phyloP scores from a whole-genome alignment of 2,888 invertebrate genomes.

The Chydorus sphaericus region DNA sequence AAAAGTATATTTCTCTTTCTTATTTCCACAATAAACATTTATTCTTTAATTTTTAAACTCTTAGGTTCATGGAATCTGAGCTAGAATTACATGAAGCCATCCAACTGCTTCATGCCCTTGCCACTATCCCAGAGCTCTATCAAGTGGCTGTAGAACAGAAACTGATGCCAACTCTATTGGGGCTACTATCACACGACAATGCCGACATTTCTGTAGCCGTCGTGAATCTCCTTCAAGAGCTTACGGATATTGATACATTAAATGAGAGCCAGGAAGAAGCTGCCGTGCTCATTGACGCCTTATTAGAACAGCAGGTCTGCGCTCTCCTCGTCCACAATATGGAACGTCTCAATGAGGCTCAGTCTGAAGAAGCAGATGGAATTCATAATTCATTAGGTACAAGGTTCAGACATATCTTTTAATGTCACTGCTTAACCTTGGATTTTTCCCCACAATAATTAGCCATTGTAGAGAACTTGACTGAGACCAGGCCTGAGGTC shows the following conservation, averaged over 20 bases:
- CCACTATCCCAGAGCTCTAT: constrained; percentile 91
- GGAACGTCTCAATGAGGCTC: constrained; percentile 77
- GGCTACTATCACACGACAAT: constrained; percentile 88
- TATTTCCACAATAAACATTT: not conserved
- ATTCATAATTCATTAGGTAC: constrained; percentile 82
- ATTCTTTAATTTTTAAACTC: no score
- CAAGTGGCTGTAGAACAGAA: constrained; percentile 76
- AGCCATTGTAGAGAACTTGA: constrained; percentile 88
- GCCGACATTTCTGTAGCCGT: constrained; percentile 77
- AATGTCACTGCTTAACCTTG: no score
- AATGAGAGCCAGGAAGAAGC: constrained; percentile 86
- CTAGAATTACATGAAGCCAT: constrained; percentile 75
- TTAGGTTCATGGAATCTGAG: constrained; percentile 87
- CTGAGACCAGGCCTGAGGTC: constrained; percentile 74
- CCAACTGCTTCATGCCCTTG: constrained; percentile 81
- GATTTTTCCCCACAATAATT: no score
- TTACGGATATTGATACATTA: constrained; percentile 92
- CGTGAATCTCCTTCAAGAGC: constrained; percentile 54
- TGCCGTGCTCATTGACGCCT: constrained; percentile 66
- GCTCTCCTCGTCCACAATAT: constrained; percentile 84
- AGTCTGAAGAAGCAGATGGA: constrained; percentile 89
- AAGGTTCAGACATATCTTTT: no score
- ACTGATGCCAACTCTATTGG: constrained; percentile 76
- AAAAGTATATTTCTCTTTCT: constrained; percentile 43
- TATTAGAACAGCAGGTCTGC: constrained; percentile 79